A percentile compares a stretch with the other conserved stretches of the same genome.
Conservation (phyloP, 2,888 invertebrate genomes). For the Punctoribates punctum region DNA sequence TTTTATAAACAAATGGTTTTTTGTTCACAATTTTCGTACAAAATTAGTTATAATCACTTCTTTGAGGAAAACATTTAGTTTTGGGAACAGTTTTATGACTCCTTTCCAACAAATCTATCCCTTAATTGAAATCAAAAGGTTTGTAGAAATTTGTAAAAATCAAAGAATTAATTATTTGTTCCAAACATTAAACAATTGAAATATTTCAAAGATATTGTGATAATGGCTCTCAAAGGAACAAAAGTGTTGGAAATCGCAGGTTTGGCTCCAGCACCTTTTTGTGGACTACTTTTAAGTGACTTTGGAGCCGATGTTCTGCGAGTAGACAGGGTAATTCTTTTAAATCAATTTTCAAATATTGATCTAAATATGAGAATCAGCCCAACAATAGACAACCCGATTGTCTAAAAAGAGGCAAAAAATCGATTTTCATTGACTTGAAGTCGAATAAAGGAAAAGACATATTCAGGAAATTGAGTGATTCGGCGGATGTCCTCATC, state of each 20-base stretch:
- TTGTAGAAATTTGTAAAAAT: too few species aligned
- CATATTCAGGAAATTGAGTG: constrained; percentile 67
- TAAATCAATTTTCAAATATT: constrained; percentile 15
- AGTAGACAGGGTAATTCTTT: constrained; percentile 71
- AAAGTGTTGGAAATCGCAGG: constrained; percentile 91
- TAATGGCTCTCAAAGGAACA: constrained; percentile 79
- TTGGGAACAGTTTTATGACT: too few species aligned
- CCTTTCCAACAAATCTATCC: too few species aligned
- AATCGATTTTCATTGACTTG: constrained; percentile 72
- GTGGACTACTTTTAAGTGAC: constrained; percentile 89
- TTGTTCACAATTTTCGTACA: too few species aligned
- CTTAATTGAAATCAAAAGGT: too few species aligned
- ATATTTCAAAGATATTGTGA: too few species aligned
- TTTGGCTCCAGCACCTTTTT: constrained; percentile 90
- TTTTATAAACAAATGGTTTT: too few species aligned
- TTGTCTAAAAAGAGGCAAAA: constrained; percentile 75
- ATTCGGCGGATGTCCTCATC: constrained; percentile 75
- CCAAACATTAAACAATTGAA: too few species aligned
- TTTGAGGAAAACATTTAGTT: too few species aligned
- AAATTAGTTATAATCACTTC: too few species aligned
- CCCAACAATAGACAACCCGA: constrained; percentile 55
- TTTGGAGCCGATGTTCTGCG: constrained; percentile 90
- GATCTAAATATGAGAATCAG: constrained; percentile 50
- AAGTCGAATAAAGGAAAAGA: constrained; percentile 67
- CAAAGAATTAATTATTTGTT: too few species aligned